phyloP scores from a whole-genome alignment of 1,140 invertebrate genomes.

The Elysia chlorotica region DNA sequence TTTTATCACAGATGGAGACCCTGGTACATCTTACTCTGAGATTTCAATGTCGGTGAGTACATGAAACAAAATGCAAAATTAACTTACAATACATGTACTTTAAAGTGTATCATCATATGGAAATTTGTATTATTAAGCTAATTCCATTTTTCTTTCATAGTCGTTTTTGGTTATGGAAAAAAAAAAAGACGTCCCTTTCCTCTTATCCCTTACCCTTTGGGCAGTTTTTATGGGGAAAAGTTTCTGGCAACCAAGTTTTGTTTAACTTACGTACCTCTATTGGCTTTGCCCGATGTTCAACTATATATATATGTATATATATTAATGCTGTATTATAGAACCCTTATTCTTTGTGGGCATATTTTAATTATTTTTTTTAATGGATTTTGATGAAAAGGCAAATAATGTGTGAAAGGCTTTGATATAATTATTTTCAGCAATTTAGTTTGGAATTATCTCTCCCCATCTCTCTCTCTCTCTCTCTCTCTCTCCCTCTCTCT shows the following conservation, averaged over 20 bases:
- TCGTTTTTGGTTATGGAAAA: background rate
- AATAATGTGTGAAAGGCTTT: background rate
- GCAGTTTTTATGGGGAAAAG: too few relatives aligned
- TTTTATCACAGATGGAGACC: slow-evolving; percentile 26
- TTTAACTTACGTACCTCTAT: background rate
- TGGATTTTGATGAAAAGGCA: background rate
- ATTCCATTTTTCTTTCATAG: background rate
- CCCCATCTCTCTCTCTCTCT: background rate
- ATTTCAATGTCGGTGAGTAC: background rate
- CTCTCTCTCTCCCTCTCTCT: slow-evolving; percentile 7
- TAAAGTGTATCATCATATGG: background rate
- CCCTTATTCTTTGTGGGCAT: background rate
- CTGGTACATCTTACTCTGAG: background rate
- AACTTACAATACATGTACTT: background rate
- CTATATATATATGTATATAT: background rate
- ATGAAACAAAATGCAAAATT: background rate
- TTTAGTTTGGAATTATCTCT: background rate
- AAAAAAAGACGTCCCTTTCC: background rate
- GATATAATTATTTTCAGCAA: background rate
- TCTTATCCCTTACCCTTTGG: background rate
- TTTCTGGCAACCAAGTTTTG: background rate
- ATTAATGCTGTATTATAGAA: background rate
- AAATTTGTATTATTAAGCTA: background rate
- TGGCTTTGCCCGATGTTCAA: background rate
- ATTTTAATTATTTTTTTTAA: background rate